A percentile compares a stretch with the other conserved stretches of the same genome.
phyloP scores from a whole-genome alignment of 1,140 invertebrate species.

The Subanguina moxae region DNA sequence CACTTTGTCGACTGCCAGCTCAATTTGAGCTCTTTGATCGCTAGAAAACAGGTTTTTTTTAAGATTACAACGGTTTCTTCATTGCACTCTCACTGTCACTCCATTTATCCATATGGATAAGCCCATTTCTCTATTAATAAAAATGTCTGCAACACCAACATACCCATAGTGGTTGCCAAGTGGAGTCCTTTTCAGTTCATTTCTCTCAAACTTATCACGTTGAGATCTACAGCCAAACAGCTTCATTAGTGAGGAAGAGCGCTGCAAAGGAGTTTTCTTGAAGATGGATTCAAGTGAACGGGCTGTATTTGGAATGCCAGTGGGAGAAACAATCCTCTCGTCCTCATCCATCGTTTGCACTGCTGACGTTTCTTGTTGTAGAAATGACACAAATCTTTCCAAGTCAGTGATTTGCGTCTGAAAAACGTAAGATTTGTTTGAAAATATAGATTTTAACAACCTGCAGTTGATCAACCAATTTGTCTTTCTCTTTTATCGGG shows the following conservation, averaged over 20 bases:
- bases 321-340: neutral
- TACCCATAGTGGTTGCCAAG: constrained; percentile 85
- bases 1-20: constrained; percentile 79
- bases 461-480: constrained; percentile 82
- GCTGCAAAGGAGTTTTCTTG: constrained; percentile 7
- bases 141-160: constrained; percentile 44
- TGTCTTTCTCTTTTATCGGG: constrained; percentile 89
- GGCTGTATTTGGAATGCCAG: neutral
- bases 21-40: constrained; percentile 82
- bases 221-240: constrained; percentile 22
- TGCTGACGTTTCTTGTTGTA: constrained; percentile 70
- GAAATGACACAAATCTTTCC: constrained; percentile 90
- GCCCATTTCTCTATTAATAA: too few species aligned
- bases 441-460: neutral
- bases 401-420: constrained; percentile 84
- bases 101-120: too few species aligned
- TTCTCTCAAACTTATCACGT: constrained; percentile 68
- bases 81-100: too few species aligned
- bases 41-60: too few species aligned
- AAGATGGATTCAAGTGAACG: neutral
- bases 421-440: constrained; percentile 62
- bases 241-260: constrained; percentile 15
- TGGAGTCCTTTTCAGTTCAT: constrained; percentile 76
- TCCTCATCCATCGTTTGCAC: neutral
- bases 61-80: too few species aligned